Percentiles rank a stretch among this genome's conserved stretches.
These are phyloP conservation scores for Phrynocephalus versicolor DNA, from an alignment of 2,113 vertebrate species.

Conservation along the genomic window DNA sequence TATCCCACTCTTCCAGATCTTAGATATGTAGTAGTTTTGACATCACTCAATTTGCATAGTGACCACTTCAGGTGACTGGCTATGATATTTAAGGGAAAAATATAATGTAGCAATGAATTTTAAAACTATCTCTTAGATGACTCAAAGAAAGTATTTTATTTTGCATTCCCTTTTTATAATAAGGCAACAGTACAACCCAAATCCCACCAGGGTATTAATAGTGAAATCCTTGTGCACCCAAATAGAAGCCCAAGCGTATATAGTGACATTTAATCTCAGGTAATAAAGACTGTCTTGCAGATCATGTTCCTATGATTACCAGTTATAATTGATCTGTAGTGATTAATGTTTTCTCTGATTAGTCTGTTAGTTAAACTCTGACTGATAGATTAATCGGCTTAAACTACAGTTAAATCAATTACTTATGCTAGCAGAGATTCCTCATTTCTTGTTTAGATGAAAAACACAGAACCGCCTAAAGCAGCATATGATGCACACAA, in stretches of 20 bases:
- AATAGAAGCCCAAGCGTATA: background rate
- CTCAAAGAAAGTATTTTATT: background rate
- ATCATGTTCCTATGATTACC: background rate
- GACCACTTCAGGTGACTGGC: background rate
- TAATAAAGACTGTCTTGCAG: background rate
- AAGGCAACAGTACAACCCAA: background rate
- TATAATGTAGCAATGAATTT: background rate
- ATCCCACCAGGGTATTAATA: background rate
- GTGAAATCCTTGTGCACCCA: background rate
- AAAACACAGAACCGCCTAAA: background rate
- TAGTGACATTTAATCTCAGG: background rate
- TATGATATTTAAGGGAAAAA: background rate
- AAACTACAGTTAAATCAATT: background rate
- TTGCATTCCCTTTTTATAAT: background rate
- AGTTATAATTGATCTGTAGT: background rate
- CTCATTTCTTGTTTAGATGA: background rate
- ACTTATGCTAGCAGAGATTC: background rate
- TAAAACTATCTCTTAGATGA: background rate
- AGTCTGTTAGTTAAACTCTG: background rate
- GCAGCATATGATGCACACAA: background rate
- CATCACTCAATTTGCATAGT: background rate
- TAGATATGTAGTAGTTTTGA: background rate
- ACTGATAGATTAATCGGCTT: background rate
- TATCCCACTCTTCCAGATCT: background rate
- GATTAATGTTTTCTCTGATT: background rate